These are phyloP conservation scores for Myanophis thanlyinensis DNA, from an alignment of 2,113 vertebrate genomes.

Conservation along the genomic window DNA sequence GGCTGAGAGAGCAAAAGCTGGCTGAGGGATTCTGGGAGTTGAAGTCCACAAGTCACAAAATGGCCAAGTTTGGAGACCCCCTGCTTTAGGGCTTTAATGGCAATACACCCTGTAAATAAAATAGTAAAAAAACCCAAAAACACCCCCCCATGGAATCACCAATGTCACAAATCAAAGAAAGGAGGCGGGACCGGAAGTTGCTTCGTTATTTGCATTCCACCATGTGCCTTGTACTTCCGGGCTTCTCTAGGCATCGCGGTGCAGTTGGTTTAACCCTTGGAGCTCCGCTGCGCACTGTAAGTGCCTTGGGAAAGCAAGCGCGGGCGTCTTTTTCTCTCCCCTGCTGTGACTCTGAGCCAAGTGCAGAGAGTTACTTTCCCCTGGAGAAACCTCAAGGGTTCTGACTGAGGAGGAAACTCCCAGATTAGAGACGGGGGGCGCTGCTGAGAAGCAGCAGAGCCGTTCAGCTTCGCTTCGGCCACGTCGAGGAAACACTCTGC, in stretches of 20 bases:
- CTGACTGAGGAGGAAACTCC: background rate
- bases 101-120: background rate
- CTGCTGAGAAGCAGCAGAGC: background rate
- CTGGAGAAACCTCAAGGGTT: background rate
- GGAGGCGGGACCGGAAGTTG: background rate
- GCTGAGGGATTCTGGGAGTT: too few species aligned
- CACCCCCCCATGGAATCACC: background rate
- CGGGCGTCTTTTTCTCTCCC: background rate
- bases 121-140: background rate
- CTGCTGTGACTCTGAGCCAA: background rate
- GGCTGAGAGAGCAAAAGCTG: too few species aligned
- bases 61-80: too few species aligned
- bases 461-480: background rate
- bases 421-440: background rate
- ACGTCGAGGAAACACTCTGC: background rate
- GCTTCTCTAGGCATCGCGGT: background rate
- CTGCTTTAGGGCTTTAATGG: background rate
- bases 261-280: background rate
- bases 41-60: too few species aligned
- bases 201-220: background rate
- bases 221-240: background rate
- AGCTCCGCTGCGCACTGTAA: too few species aligned
- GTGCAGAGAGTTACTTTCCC: background rate
- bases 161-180: background rate
- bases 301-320: too few species aligned